Conservation (phyloP, 2,888 invertebrate species). For the Agrypnus murinus region DNA sequence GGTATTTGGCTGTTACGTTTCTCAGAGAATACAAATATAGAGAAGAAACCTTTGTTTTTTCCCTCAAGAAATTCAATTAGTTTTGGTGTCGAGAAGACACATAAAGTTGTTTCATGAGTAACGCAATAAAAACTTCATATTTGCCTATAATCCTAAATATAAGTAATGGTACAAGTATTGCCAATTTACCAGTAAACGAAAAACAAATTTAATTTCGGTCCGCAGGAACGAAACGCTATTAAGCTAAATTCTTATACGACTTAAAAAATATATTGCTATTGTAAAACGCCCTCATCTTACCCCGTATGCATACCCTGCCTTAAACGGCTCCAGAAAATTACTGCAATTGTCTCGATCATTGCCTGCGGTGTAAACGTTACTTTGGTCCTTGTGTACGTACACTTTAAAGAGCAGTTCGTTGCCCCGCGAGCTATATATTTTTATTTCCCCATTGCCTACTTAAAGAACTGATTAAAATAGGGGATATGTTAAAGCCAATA, state of each 20-base stretch:
- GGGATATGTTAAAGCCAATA: slow-evolving; percentile 69
- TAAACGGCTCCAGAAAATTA: slow-evolving; percentile 68
- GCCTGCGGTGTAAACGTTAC: slow-evolving; percentile 63
- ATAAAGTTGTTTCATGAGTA: slow-evolving; percentile 30
- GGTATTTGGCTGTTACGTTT: not conserved
- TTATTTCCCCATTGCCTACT: slow-evolving; percentile 72
- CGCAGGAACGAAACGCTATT: slow-evolving; percentile 67
- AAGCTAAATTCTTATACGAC: slow-evolving; percentile 67
- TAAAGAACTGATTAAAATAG: slow-evolving; percentile 71
- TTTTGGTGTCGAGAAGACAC: not conserved
- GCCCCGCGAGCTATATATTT: slow-evolving; percentile 69
- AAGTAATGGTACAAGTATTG: slow-evolving; percentile 48
- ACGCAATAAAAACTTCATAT: slow-evolving; percentile 41
- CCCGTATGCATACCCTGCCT: slow-evolving; percentile 58
- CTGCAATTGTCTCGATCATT: slow-evolving; percentile 71
- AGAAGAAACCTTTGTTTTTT: not conserved
- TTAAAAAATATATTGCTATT: slow-evolving; percentile 67
- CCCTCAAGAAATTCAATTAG: slow-evolving; percentile 32
- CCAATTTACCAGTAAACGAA: slow-evolving; percentile 53
- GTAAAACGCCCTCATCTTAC: slow-evolving; percentile 58
- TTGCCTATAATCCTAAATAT: slow-evolving; percentile 39
- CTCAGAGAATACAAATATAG: not conserved
- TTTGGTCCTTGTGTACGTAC: slow-evolving; percentile 55
- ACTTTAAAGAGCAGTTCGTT: slow-evolving; percentile 55
- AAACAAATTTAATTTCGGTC: slow-evolving; percentile 67